Percentiles rank a stretch among this genome's conserved stretches.
These are phyloP conservation scores for Pseudorhiza aurosa DNA, from an alignment of 30 jellyfish, hydroid and myxozoan species.

Conservation along the genomic window DNA sequence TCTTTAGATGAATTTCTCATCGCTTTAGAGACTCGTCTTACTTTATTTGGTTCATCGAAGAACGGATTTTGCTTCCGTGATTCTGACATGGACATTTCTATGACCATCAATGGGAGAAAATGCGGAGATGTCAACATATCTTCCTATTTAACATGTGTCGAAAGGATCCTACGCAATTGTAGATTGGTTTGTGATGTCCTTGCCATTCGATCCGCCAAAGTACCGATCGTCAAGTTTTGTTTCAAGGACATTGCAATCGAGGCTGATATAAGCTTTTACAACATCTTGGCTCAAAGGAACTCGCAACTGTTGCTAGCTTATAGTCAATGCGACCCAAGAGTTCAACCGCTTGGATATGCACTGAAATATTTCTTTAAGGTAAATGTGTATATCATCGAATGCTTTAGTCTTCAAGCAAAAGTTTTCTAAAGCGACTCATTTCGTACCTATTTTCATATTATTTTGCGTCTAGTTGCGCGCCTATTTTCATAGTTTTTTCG, in stretches of 20 bases:
- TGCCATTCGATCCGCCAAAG: conserved; percentile 79
- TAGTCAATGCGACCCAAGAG: conserved; percentile 59
- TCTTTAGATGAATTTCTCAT: not conserved
- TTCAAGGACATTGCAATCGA: conserved; percentile 31
- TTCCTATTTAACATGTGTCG: conserved; percentile 23
- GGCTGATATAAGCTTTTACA: conserved; percentile 88
- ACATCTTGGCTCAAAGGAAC: conserved; percentile 70
- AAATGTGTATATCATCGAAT: too few relatives aligned
- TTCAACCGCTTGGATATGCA: conserved; percentile 76
- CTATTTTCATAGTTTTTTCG: too few relatives aligned
- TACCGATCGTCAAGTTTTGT: conserved; percentile 78
- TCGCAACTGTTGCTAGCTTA: conserved; percentile 63
- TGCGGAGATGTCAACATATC: conserved; percentile 30
- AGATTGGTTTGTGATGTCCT: conserved; percentile 12
- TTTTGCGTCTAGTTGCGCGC: too few relatives aligned
- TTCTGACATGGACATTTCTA: conserved; percentile 88
- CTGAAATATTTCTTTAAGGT: conserved; percentile 88
- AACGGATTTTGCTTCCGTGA: conserved; percentile 85
- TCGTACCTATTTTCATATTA: too few relatives aligned
- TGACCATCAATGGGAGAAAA: conserved; percentile 24
- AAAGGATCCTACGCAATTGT: conserved; percentile 19
- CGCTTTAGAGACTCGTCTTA: not conserved
- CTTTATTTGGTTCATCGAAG: conserved; percentile 82
- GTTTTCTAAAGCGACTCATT: too few relatives aligned
- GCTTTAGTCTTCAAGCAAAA: too few relatives aligned